These are phyloP conservation scores for Thermophis baileyi DNA, from an alignment of 2,113 vertebrate genomes.

Conservation along the genomic window DNA sequence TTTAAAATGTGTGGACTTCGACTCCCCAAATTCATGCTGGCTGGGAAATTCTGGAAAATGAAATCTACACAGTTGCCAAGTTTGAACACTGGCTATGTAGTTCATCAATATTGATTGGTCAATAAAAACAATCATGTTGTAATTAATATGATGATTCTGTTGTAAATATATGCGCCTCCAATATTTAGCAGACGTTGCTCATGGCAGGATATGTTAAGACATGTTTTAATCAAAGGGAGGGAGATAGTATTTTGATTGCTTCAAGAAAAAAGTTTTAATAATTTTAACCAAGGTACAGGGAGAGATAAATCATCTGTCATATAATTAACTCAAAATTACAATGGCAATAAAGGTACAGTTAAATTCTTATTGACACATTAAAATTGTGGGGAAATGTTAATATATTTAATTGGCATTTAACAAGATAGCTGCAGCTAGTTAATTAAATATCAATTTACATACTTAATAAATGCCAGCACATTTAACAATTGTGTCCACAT, in stretches of 20 bases:
- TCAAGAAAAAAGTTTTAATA: conserved; percentile 49
- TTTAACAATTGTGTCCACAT: conserved; percentile 50
- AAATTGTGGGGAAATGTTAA: conserved; percentile 62
- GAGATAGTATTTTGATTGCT: conserved; percentile 32
- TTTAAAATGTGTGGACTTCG: neutral
- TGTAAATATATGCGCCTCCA: neutral
- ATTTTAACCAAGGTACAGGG: conserved; percentile 56
- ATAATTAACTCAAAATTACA: conserved; percentile 67
- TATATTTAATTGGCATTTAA: conserved; percentile 69
- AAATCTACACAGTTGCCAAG: neutral
- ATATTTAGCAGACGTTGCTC: neutral
- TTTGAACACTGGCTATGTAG: neutral
- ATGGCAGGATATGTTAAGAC: neutral
- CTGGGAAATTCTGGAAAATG: neutral
- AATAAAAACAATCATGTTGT: neutral
- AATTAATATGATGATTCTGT: neutral
- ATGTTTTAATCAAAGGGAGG: neutral
- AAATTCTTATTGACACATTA: conserved; percentile 63
- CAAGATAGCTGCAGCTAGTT: conserved; percentile 59
- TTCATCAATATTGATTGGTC: neutral
- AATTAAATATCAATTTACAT: conserved; percentile 65
- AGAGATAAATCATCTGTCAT: conserved; percentile 57
- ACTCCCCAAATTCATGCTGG: neutral
- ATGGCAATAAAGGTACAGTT: conserved; percentile 64
- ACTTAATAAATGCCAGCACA: conserved; percentile 59